A percentile compares a stretch with the other conserved stretches of the same genome.
Conservation (phyloP, 1,140 invertebrate species). For the Chelonus insularis region DNA sequence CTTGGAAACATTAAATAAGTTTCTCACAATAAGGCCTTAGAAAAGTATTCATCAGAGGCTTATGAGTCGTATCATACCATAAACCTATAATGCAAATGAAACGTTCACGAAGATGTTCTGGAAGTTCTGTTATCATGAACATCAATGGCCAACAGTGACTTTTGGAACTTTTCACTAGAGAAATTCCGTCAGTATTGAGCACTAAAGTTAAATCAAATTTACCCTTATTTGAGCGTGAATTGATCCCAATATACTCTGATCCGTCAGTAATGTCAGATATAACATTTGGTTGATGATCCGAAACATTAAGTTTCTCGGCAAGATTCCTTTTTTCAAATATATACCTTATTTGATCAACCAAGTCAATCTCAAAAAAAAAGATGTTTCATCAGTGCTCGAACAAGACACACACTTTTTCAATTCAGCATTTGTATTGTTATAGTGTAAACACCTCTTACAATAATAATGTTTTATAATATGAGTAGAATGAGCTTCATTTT, state of each 20-base stretch:
- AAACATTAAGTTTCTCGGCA: slow-evolving; percentile 22
- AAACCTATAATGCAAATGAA: slow-evolving; percentile 23
- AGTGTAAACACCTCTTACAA: too few species aligned
- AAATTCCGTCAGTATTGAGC: slow-evolving; percentile 32
- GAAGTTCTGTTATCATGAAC: too few species aligned
- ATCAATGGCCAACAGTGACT: too few species aligned
- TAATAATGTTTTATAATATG: slow-evolving; percentile 24
- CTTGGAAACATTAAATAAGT: slow-evolving; percentile 28
- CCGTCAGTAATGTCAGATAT: slow-evolving; percentile 21
- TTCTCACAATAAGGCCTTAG: slow-evolving; percentile 30
- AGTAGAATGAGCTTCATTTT: slow-evolving; percentile 17
- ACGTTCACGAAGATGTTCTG: slow-evolving; percentile 30
- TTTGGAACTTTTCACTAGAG: slow-evolving; percentile 25
- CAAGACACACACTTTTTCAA: slow-evolving; percentile 15
- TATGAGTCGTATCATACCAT: slow-evolving; percentile 21
- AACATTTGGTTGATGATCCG: too few species aligned
- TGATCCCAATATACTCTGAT: slow-evolving; percentile 23
- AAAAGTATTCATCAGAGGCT: slow-evolving; percentile 31
- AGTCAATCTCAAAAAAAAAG: too few species aligned
- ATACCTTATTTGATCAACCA: slow-evolving; percentile 20
- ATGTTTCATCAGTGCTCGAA: too few species aligned
- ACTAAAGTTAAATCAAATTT: slow-evolving; percentile 32
- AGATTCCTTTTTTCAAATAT: slow-evolving; percentile 24
- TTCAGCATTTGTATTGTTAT: slow-evolving; percentile 1
- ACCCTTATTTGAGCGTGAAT: slow-evolving; percentile 13